Conservation (phyloP, 2,797 vertebrate genomes). For the Urocyon cinereoargenteus region DNA sequence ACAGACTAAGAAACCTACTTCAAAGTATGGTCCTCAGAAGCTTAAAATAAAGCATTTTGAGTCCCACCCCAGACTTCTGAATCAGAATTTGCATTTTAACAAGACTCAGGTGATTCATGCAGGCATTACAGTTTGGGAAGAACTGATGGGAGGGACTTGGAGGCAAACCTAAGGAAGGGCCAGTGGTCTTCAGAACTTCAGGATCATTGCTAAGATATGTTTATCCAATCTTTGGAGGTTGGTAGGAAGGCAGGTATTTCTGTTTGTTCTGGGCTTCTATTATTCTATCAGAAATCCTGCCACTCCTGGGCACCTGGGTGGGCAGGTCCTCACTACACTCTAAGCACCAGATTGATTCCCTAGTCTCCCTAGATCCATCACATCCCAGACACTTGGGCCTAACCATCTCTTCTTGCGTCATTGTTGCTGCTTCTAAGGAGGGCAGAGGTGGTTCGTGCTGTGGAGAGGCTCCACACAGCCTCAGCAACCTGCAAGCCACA, state of each 20-base stretch:
- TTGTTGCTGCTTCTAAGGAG: neutral
- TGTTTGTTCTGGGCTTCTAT: neutral
- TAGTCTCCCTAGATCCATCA: neutral
- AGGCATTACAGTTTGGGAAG: neutral
- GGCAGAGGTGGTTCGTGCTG: rapidly evolving
- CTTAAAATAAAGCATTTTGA: neutral
- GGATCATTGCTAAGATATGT: neutral
- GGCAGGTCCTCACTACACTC: neutral
- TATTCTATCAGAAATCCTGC: neutral
- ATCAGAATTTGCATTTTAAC: neutral
- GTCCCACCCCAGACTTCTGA: neutral
- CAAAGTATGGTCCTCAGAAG: neutral
- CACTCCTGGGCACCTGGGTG: neutral
- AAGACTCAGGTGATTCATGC: neutral
- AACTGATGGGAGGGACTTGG: neutral
- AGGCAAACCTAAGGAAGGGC: neutral
- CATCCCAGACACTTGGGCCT: neutral
- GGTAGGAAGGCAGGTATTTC: neutral
- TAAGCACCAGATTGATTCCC: neutral
- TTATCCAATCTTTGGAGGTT: neutral
- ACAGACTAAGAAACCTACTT: neutral
- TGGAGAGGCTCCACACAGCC: neutral
- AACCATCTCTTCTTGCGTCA: neutral
- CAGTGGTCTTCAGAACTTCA: neutral
- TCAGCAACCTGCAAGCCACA: neutral